These are phyloP conservation scores for Misgurnus mizolepis DNA, from an alignment of 2,113 vertebrate genomes.

Conservation along the genomic window DNA sequence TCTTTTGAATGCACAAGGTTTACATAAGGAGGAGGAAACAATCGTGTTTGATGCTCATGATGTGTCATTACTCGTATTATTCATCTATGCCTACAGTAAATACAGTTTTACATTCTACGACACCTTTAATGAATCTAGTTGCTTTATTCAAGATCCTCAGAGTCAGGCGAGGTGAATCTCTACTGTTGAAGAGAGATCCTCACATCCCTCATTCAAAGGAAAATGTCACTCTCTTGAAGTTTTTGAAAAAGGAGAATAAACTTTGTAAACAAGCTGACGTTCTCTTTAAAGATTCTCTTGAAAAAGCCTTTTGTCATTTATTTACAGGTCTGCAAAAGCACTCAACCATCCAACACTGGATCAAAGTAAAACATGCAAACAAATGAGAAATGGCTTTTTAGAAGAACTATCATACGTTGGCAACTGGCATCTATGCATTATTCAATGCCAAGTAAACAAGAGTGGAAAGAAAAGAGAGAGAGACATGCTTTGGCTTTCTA, in stretches of 20 bases:
- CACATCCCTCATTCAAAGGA: slow-evolving; percentile 2
- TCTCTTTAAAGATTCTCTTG: slow-evolving; percentile 1
- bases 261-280: not conserved
- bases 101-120: too few species aligned
- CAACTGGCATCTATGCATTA: slow-evolving; percentile 71
- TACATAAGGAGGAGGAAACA: too few species aligned
- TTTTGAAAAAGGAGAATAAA: slow-evolving; percentile 13
- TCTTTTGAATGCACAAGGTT: too few species aligned
- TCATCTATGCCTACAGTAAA: too few species aligned
- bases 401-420: slow-evolving; percentile 61
- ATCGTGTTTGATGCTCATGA: too few species aligned
- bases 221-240: not conserved
- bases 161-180: slow-evolving; percentile 17
- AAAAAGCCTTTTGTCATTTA: slow-evolving; percentile 24
- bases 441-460: slow-evolving; percentile 72
- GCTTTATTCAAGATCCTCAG: too few species aligned
- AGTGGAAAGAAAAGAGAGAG: slow-evolving; percentile 64
- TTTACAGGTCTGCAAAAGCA: not conserved
- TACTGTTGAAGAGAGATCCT: not conserved
- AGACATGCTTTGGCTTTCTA: slow-evolving; percentile 67
- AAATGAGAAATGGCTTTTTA: slow-evolving; percentile 66
- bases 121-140: too few species aligned
- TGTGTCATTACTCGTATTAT: too few species aligned
- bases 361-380: slow-evolving; percentile 47
- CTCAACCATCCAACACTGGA: slow-evolving; percentile 1